Evolutionary conservation across 2,888 invertebrate genomes (phyloP).

Genomic region (Phalera bucephala): DNA sequence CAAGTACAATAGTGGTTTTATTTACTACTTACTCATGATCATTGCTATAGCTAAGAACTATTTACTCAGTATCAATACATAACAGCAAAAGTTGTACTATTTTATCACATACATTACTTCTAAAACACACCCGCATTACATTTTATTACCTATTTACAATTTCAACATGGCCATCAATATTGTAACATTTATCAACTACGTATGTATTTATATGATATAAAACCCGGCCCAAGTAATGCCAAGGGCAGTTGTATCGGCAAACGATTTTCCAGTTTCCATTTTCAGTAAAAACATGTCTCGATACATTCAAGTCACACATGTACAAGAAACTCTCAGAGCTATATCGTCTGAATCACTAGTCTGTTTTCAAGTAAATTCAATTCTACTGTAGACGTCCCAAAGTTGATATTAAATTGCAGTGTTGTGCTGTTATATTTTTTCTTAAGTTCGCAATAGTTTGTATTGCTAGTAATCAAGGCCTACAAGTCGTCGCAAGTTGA

Average conservation of each 20-base stretch:
- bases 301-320: slow-evolving; percentile 48
- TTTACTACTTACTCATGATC: too few relatives aligned
- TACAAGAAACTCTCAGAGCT: slow-evolving; percentile 14
- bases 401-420: slow-evolving; percentile 27
- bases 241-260: slow-evolving; percentile 58
- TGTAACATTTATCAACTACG: slow-evolving; percentile 30
- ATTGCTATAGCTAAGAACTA: too few relatives aligned
- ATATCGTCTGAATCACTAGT: slow-evolving; percentile 21
- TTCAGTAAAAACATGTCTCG: slow-evolving; percentile 74
- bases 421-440: slow-evolving; percentile 30
- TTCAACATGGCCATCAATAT: neutral
- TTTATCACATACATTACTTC: too few relatives aligned
- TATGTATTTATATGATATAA: too few relatives aligned
- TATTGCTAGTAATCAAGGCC: slow-evolving; percentile 71
- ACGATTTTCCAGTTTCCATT: slow-evolving; percentile 79
- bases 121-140: too few relatives aligned
- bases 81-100: too few relatives aligned
- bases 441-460: slow-evolving; percentile 23
- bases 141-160: too few relatives aligned
- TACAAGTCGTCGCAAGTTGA: slow-evolving; percentile 67
- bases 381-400: slow-evolving; percentile 18
- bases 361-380: slow-evolving; percentile 10
- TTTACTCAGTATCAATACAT: too few relatives aligned
- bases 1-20: too few relatives aligned
- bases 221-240: slow-evolving; percentile 59